Percentiles rank a stretch among this genome's conserved stretches.
phyloP scores from a whole-genome alignment of 2,888 invertebrate genomes.

The Arenicola marina region DNA sequence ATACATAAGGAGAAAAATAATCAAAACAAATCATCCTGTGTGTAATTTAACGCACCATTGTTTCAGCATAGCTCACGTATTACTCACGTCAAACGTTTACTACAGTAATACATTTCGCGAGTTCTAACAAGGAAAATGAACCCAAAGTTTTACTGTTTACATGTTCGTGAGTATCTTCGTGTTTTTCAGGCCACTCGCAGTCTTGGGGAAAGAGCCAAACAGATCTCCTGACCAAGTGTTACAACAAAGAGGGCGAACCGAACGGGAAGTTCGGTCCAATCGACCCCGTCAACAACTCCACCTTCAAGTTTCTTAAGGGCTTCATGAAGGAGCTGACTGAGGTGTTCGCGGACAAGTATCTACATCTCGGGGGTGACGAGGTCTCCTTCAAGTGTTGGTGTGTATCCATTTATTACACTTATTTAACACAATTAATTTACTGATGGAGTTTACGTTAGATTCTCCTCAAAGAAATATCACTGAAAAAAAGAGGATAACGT shows the following conservation, averaged over 20 bases:
- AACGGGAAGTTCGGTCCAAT: conserved; percentile 49
- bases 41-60: no score
- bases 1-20: no score
- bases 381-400: conserved; percentile 53
- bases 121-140: no score
- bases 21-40: no score
- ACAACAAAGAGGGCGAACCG: conserved; percentile 29
- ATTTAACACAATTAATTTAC: no score
- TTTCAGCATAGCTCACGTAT: no score
- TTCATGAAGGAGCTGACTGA: conserved; percentile 49
- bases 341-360: conserved; percentile 50
- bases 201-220: conserved; percentile 59
- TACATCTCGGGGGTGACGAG: conserved; percentile 58
- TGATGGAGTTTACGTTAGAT: no score
- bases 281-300: conserved; percentile 45
- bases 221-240: conserved; percentile 55
- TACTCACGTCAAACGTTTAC: no score
- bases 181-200: conserved; percentile 54
- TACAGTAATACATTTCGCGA: no score
- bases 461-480: no score
- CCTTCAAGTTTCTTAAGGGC: conserved; percentile 43
- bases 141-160: no score
- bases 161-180: background rate
- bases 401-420: conserved; percentile 17
- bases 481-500: no score